Evolutionary conservation across 2,797 vertebrate species (phyloP), one percentile per base, ranked within the genome.

Genomic region (Lateolabrax maculatus): DNA sequence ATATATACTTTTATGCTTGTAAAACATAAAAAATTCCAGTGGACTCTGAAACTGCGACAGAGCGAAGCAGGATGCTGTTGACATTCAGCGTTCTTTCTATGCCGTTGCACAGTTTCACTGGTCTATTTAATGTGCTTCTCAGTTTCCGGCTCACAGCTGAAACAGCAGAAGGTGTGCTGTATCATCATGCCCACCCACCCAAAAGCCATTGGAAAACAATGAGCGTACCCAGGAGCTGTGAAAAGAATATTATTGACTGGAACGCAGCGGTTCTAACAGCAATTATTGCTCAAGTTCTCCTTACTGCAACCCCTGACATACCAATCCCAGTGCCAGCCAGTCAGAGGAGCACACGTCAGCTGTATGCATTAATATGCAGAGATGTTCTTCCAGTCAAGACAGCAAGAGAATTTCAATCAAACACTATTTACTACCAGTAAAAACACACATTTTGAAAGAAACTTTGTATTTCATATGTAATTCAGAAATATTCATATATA

Each of bases 191-290:
- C 56, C n/a, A 6, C 5, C n/a, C n/a, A n/a, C 27, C 48, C 31
- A 44, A 71, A 62, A 62, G 36, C 57, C 56, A 76, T 72, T 49
- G 51, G 41, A 55, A 79, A 80, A 73, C 31, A 62, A 66, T 66
- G 16, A 79, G 68, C 3, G 2, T 44, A 70, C 16, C 61, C 77
- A 67, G n/a, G 52, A 55, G 70, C 55, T 62, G 57, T 58, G 62
- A 68, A 77, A 66, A 61, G 36, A 83, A 80, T 67, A 70, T 75
- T 60, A 81, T 56, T 73, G 68, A 76, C 39, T 73, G 53, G 12
- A 60, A 25, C 65, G 21, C 36, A 2, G 37, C 19, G 56, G 52
- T 36, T 56, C 21, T 5, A 56, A 60, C 27, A 55, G 65, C 49
- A 75, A 78, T 83, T 66, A 79, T 55, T 68, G 43, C 16, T 53